phyloP scores from a whole-genome alignment of 2,888 invertebrate genomes.

The Amiota mariae region DNA sequence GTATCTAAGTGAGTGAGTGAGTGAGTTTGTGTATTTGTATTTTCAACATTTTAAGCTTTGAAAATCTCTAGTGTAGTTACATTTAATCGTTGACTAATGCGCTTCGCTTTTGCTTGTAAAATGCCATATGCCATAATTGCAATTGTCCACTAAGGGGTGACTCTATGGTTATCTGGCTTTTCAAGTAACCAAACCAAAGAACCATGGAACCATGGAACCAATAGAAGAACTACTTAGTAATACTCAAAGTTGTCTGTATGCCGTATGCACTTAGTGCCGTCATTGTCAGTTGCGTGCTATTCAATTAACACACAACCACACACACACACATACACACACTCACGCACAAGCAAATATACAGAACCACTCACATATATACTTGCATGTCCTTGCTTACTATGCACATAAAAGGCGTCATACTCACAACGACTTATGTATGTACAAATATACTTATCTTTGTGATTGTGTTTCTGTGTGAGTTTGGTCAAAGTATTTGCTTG shows the following conservation, averaged over 20 bases:
- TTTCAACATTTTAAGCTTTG: constrained; percentile 22
- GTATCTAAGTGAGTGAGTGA: not conserved
- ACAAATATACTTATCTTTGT: constrained; percentile 3
- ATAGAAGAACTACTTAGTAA: not conserved
- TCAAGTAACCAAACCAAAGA: no score
- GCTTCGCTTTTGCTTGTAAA: not conserved
- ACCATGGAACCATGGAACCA: not conserved
- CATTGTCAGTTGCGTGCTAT: constrained; percentile 9
- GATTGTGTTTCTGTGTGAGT: not conserved
- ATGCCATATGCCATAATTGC: constrained; percentile 19
- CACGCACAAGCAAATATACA: not conserved
- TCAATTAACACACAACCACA: constrained; percentile 27
- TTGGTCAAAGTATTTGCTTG: not conserved
- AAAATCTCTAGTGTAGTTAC: constrained; percentile 18
- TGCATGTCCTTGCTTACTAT: not conserved
- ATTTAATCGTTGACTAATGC: constrained; percentile 21
- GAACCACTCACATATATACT: not conserved
- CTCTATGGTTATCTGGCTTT: not conserved
- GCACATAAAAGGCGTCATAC: constrained; percentile 9
- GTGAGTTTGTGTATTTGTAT: not conserved
- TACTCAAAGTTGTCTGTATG: not conserved
- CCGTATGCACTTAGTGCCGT: not conserved
- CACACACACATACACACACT: not conserved
- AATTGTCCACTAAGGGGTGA: not conserved
- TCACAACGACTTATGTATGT: constrained; percentile 1